Conservation (phyloP, 2,797 vertebrate genomes). For the Oophaga sylvatica region DNA sequence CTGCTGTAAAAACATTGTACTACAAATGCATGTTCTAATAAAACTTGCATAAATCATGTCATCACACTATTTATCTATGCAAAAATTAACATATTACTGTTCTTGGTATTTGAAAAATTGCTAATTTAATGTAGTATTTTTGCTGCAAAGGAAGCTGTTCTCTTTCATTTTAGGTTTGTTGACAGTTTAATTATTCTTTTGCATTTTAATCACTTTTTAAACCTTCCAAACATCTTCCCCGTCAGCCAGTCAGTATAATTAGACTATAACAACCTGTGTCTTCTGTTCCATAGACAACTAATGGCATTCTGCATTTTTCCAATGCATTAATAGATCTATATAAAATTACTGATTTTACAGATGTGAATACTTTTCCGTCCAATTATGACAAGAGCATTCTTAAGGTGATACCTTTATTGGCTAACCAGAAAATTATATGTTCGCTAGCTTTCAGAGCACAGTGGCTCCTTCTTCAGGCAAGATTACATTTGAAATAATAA, state of each 20-base stretch:
- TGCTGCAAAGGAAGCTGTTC: conserved; percentile 1
- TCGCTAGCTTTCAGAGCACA: too few relatives aligned
- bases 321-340: not conserved
- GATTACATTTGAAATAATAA: too few relatives aligned
- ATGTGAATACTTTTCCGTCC: too few relatives aligned
- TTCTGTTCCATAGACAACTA: not conserved
- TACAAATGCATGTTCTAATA: conserved; percentile 56
- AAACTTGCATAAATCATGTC: conserved; percentile 51
- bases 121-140: conserved; percentile 35
- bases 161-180: not conserved
- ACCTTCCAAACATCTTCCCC: not conserved
- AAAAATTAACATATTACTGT: conserved; percentile 30
- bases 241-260: not conserved
- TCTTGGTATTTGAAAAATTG: conserved; percentile 29
- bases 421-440: too few relatives aligned
- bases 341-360: not conserved
- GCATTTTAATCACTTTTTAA: not conserved
- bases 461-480: too few relatives aligned
- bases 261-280: not conserved
- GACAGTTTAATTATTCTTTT: conserved; percentile 19
- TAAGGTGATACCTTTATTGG: too few relatives aligned
- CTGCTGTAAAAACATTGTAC: conserved; percentile 53
- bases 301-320: not conserved
- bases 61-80: conserved; percentile 47
- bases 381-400: too few relatives aligned